phyloP scores from a whole-genome alignment of 2,888 invertebrate genomes.

The Meghimatium bilineatum region DNA sequence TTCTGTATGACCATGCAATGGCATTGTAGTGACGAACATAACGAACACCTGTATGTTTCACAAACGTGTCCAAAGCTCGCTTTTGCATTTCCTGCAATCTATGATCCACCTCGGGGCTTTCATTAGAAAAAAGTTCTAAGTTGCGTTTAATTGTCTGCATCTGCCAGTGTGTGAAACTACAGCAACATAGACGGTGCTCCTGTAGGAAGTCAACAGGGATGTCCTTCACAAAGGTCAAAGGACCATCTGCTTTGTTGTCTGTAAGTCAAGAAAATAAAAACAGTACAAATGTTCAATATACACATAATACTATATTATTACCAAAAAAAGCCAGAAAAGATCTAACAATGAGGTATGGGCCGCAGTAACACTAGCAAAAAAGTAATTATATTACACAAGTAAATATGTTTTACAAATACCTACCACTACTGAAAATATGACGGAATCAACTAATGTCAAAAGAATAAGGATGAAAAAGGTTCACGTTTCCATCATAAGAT shows the following conservation, averaged over 20 bases:
- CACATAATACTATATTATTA: too few species aligned
- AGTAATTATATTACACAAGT: too few species aligned
- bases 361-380: too few species aligned
- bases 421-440: too few species aligned
- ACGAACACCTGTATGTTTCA: neutral
- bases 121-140: conserved; percentile 57
- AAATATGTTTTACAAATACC: too few species aligned
- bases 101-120: conserved; percentile 50
- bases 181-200: conserved; percentile 60
- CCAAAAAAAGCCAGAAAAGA: too few species aligned
- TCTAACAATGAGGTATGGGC: too few species aligned
- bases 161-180: conserved; percentile 61
- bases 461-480: too few species aligned
- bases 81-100: conserved; percentile 51
- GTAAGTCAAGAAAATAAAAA: neutral
- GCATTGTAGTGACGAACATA: neutral
- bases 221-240: conserved; percentile 49
- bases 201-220: conserved; percentile 62
- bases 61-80: conserved; percentile 27
- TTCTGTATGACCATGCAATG: neutral
- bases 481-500: too few species aligned
- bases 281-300: too few species aligned
- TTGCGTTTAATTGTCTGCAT: conserved; percentile 63
- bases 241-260: conserved; percentile 25
- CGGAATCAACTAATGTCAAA: too few species aligned